Base-by-base conservation (phyloP, 2,888 invertebrate genomes). In the Tipula helvola region DNA sequence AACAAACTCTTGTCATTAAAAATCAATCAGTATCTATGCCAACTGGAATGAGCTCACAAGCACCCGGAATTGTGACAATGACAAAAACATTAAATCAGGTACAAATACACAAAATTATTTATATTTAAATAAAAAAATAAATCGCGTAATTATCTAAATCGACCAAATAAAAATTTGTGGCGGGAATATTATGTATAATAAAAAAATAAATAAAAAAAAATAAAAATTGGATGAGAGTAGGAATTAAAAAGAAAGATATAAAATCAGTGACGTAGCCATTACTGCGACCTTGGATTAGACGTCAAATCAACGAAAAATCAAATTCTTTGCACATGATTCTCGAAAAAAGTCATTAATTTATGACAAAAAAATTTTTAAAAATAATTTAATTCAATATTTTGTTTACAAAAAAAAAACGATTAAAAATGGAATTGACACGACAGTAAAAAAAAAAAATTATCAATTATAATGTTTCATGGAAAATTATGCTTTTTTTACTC, bases 21-120 rank as follows among this genome's bases (percentile, higher is more conserved):
- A 91, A 90, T 90, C 91, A 91, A 90, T 71, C 71, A 71, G 91
- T 91, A 89, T 93, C 95, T 88, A 93, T 93, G 89, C 91, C 91
- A 90, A 91, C 91, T 89, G 91, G 91, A 90, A 90, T 91, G 89
- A 93, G 92, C 88, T 92, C 93, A 88, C 91, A 91, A 90, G 93
- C 94, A 90, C 93, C 94, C 88, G 94, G 94, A 91, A 94, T 94
- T 88, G 94, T 94, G 92, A 93, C 94, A 88, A 91, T 94, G 90
- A 93, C 94, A 89, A 94, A 94, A 91, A 90, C 91, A 89, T 90
- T 91, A 88, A 91, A 91, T 90, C 91, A 91, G 91, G 91, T 91
- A 91, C 13, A 28, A 39, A 52, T n/a, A 71, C 57, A 28, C 71
- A 71, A 18, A 28, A 71, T 71, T 12, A 16, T 52, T 28, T 28